phyloP scores from a whole-genome alignment of 92 coral and sea anemone species.

The Actinernus sp. region DNA sequence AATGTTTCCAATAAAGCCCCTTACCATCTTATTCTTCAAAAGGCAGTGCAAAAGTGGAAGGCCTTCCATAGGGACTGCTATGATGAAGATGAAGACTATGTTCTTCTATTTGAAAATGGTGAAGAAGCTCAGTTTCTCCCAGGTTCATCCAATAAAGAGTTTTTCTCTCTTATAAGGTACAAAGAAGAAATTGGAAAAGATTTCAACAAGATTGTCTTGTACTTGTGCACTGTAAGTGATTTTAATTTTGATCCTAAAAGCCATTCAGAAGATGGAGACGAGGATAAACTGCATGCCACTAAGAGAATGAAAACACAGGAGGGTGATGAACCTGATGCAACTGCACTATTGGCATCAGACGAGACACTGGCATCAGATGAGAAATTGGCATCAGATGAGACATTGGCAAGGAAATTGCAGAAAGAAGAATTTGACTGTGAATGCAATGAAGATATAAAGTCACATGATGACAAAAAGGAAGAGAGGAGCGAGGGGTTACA shows the following conservation, averaged over 20 bases:
- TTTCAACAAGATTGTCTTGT: constrained; percentile 43
- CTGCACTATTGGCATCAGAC: not conserved
- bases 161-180: constrained; percentile 39
- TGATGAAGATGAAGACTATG: constrained; percentile 43
- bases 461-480: not conserved
- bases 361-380: not conserved
- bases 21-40: constrained; percentile 22
- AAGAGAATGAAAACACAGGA: not conserved
- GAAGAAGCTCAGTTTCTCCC: constrained; percentile 51
- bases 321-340: not conserved
- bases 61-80: constrained; percentile 32
- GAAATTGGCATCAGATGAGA: constrained; percentile 22
- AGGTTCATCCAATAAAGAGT: constrained; percentile 33
- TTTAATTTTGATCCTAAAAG: constrained; percentile 8
- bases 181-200: constrained; percentile 57
- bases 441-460: not conserved
- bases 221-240: constrained; percentile 47
- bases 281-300: constrained; percentile 10
- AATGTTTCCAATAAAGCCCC: constrained; percentile 27
- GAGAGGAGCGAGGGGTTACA: no score
- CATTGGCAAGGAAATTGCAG: constrained; percentile 56
- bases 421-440: constrained; percentile 34
- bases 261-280: constrained; percentile 24
- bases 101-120: constrained; percentile 45
- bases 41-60: constrained; percentile 55